These are phyloP conservation scores for Trachymyrmex cornetzi DNA, from an alignment of 1,140 invertebrate genomes.

Conservation along the genomic window DNA sequence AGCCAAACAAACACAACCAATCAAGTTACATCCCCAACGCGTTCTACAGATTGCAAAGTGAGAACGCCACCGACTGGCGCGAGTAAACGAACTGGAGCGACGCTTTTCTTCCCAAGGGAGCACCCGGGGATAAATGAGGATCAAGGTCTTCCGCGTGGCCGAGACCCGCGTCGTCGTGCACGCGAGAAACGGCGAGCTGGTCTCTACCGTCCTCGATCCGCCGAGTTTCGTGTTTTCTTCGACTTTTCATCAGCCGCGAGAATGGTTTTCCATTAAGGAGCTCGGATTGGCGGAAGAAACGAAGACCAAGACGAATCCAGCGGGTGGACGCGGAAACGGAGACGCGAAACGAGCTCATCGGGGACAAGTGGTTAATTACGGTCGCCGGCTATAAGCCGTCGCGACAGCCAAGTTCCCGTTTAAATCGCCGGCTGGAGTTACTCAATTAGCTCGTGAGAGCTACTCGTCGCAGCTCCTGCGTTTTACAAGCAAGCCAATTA, in stretches of 20 bases:
- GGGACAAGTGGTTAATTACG: constrained; percentile 77
- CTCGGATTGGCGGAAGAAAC: constrained; percentile 70
- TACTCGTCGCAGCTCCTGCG: constrained; percentile 39
- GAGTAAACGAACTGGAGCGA: constrained; percentile 60
- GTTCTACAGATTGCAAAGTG: constrained; percentile 45
- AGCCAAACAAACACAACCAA: constrained; percentile 41
- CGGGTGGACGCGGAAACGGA: constrained; percentile 67
- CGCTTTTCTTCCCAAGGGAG: constrained; percentile 33
- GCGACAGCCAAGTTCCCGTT: constrained; percentile 73
- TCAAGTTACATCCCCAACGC: constrained; percentile 37
- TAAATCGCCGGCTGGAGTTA: constrained; percentile 63
- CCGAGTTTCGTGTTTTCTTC: constrained; percentile 68
- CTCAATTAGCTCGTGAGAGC: constrained; percentile 65
- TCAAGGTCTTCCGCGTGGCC: constrained; percentile 37
- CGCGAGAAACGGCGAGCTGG: constrained; percentile 39
- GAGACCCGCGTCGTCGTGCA: not conserved
- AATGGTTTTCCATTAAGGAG: constrained; percentile 76
- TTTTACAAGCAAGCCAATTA: constrained; percentile 53
- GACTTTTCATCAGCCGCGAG: constrained; percentile 77
- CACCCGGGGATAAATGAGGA: constrained; percentile 50
- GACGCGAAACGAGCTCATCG: constrained; percentile 62
- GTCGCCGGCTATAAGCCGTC: constrained; percentile 69
- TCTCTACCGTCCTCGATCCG: constrained; percentile 1
- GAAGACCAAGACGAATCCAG: constrained; percentile 55
- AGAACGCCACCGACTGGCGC: constrained; percentile 37